phyloP scores from a whole-genome alignment of 2,797 vertebrate genomes.

The Eulemur coronatus region DNA sequence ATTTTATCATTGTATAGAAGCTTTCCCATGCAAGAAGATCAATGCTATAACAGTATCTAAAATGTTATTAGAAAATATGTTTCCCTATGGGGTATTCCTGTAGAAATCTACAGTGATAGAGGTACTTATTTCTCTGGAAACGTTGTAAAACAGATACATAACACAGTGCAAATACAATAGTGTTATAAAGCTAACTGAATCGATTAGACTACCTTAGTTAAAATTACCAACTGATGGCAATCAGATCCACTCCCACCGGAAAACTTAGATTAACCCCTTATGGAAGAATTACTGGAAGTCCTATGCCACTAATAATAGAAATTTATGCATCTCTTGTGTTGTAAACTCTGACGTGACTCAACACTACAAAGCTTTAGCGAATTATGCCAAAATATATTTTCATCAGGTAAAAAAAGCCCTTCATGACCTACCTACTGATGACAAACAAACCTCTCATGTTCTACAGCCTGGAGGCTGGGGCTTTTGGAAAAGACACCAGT shows the following conservation, averaged over 20 bases:
- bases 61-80: background rate
- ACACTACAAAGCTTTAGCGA: background rate
- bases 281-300: background rate
- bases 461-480: background rate
- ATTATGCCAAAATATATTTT: background rate
- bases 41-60: background rate
- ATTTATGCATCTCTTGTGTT: background rate
- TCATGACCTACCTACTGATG: background rate
- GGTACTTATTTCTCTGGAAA: background rate
- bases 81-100: background rate
- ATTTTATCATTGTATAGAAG: background rate
- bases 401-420: background rate
- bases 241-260: background rate
- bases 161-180: background rate
- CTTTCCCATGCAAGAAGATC: background rate
- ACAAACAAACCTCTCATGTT: background rate
- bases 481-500: background rate
- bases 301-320: background rate
- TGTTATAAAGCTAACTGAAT: background rate
- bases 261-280: background rate
- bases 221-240: background rate
- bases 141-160: background rate
- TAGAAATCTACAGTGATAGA: background rate
- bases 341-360: background rate
- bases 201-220: background rate